phyloP scores from a whole-genome alignment of 2,797 vertebrate genomes.

The Micromesistius poutassou region DNA sequence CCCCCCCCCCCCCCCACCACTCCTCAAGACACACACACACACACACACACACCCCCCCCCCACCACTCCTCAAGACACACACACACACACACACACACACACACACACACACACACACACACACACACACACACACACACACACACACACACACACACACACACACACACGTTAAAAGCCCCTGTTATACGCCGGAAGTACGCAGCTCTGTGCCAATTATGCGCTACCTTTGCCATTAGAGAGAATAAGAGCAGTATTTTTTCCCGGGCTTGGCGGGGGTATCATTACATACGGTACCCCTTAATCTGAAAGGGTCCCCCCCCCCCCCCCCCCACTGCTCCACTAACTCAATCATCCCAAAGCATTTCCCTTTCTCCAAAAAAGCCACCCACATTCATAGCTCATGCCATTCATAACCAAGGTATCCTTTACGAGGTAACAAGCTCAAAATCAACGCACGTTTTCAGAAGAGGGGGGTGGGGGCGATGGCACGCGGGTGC shows the following conservation, averaged over 20 bases:
- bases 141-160: background rate
- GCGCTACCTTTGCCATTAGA: background rate
- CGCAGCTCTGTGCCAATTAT: background rate
- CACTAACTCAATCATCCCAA: constrained; percentile 1
- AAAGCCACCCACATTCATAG: constrained; percentile 1
- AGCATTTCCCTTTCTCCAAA: background rate
- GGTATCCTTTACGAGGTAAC: background rate
- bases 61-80: no score
- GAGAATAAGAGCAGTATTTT: background rate
- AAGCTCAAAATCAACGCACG: background rate
- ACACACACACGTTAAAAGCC: background rate
- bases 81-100: background rate
- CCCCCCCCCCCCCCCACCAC: no score
- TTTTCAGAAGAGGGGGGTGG: background rate
- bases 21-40: no score
- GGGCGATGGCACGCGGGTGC: background rate
- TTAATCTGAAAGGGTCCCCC: background rate
- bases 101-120: background rate
- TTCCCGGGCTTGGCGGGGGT: background rate
- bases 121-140: background rate
- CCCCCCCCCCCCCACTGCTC: background rate
- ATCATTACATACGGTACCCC: background rate
- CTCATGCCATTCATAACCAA: background rate
- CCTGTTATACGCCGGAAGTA: background rate
- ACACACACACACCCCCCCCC: background rate